Evolutionary conservation across 2,888 invertebrate species (phyloP), one percentile per base, ranked within the genome.

Genomic region (Leptarthrus brevirostris): DNA sequence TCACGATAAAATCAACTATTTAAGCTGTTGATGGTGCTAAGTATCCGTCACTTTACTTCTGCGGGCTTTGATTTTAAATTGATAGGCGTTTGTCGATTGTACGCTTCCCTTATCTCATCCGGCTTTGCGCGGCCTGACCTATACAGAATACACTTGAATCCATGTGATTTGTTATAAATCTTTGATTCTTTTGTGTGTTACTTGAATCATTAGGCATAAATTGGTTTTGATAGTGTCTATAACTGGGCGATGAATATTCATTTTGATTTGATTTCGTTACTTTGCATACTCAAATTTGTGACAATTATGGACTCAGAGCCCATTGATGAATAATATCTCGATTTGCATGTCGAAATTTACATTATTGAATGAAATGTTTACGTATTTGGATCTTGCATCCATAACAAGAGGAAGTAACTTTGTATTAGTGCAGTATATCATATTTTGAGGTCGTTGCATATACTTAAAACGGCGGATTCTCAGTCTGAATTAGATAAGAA

Each of bases 151-250:
- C 3, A 47, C 3, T 47, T 47, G n/a, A 8, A 47, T 47, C 47
- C 47, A 12, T 47, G 47, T 47, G 47, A 47, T 47, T 47, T 47
- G 47, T 47, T 6, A 12, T 47, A 47, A 47, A 47, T 47, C 47
- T n/a, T n/a, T n/a, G 3, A 12, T 6, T 47, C 3, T 12, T 12
- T 47, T 47, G 3, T 47, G 47, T 47, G 12, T 4, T 8, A 16
- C 6, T 47, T 47, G 47, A 16, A 4, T 4, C 3, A 12, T 47
- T 47, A 12, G 16, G 12, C 47, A 16, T 16, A 6, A 47, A 47
- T 47, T 47, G 47, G 16, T 6, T 47, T 12, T 47, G 47, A 47
- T 47, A 47, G 6, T 3, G 4, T 14, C 12, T 47, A 16, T 16
- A 4, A 12, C 3, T 47, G 16, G n/a, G 6, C 4, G n/a, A 47